Conservation (phyloP, 2,888 invertebrate species). For the Germaria angustata region DNA sequence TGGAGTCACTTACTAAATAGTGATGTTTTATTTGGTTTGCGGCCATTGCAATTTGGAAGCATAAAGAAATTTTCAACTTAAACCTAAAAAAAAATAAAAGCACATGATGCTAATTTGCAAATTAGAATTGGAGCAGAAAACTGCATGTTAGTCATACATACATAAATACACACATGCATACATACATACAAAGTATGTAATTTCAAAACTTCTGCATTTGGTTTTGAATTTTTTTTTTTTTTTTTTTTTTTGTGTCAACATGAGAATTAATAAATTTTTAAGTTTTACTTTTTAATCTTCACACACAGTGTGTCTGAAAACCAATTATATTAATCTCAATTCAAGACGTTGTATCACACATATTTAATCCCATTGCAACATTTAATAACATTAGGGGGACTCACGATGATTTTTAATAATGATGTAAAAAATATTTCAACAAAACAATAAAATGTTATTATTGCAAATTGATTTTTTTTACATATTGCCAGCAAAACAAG, state of each 20-base stretch:
- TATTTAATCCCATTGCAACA: background rate
- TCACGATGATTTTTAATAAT: too few relatives aligned
- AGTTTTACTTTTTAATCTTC: background rate
- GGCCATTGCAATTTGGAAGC: slow-evolving; percentile 26
- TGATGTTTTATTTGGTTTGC: slow-evolving; percentile 8
- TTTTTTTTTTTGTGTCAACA: background rate
- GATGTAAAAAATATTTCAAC: too few relatives aligned
- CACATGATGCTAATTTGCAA: background rate
- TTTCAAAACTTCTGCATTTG: background rate
- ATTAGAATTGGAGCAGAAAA: slow-evolving; percentile 68
- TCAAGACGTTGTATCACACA: background rate
- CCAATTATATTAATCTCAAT: background rate
- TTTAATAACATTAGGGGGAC: background rate
- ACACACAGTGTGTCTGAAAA: background rate
- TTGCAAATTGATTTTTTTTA: too few relatives aligned
- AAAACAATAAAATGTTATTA: too few relatives aligned
- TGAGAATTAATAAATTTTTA: background rate
- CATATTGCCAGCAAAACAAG: too few relatives aligned
- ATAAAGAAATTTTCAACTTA: slow-evolving; percentile 31
- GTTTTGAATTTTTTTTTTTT: background rate
- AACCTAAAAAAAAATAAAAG: background rate
- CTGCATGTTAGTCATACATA: slow-evolving; percentile 32
- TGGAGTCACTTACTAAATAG: slow-evolving; percentile 1
- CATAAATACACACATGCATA: too few relatives aligned
- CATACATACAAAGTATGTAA: too few relatives aligned